A percentile compares a stretch with the other conserved stretches of the same genome.
Conservation (phyloP, 2,888 invertebrate genomes). For the Mesorhabditis spiculigera region DNA sequence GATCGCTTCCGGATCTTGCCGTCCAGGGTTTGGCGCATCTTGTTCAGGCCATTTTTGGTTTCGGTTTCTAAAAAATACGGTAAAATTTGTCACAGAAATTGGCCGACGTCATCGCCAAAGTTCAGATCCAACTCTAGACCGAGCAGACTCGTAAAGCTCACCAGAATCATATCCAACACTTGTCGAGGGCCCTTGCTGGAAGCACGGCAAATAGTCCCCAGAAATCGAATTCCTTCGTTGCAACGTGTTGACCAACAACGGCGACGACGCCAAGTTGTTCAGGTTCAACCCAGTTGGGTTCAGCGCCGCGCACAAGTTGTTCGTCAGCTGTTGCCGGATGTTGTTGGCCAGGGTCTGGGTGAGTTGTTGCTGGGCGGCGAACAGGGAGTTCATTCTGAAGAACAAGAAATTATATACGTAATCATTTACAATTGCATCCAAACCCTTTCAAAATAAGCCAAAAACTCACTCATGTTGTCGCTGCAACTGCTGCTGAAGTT, state of each 20-base stretch:
- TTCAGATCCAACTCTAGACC: background rate
- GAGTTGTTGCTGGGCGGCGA: slow-evolving; percentile 6
- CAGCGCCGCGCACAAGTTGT: background rate
- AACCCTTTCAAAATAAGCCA: background rate
- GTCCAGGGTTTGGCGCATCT: slow-evolving; percentile 51
- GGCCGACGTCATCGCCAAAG: background rate
- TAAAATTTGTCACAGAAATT: background rate
- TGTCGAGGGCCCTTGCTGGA: slow-evolving; percentile 2
- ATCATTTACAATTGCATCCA: background rate
- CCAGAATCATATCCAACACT: slow-evolving; percentile 1
- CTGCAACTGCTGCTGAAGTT: slow-evolving; percentile 7
- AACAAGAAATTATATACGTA: background rate
- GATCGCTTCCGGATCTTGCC: slow-evolving; percentile 56
- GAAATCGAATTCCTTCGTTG: slow-evolving; percentile 4
- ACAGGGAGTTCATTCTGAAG: background rate
- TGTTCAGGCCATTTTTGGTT: slow-evolving; percentile 22
- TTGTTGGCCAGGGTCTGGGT: slow-evolving; percentile 4
- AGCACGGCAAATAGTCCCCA: slow-evolving; percentile 4
- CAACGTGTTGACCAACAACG: slow-evolving; percentile 1
- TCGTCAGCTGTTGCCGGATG: background rate
- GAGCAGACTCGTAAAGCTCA: background rate
- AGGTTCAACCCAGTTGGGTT: slow-evolving; percentile 6
- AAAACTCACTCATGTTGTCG: background rate
- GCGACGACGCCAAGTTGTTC: background rate
- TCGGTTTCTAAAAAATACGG: slow-evolving; percentile 16